Conservation (phyloP, 2,888 invertebrate species). For the Iselma pallidipennis region DNA sequence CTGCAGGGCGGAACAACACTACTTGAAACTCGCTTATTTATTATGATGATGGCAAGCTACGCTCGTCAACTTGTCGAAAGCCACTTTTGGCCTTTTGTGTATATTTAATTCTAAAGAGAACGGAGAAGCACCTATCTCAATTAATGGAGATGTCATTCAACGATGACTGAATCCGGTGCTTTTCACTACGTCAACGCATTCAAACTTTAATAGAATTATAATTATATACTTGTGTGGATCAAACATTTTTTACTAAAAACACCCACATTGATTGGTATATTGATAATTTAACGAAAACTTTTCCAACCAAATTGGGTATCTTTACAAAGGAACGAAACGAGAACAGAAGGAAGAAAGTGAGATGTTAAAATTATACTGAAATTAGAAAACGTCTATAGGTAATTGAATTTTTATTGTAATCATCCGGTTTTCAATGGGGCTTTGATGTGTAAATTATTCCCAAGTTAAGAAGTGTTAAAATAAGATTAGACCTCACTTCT, state of each 20-base stretch:
- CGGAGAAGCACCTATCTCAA: too few species aligned
- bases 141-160: neutral
- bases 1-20: too few species aligned
- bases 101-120: too few species aligned
- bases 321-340: too few species aligned
- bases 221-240: neutral
- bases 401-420: conserved; percentile 2
- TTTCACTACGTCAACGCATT: neutral
- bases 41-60: neutral
- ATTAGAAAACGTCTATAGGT: neutral
- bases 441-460: neutral
- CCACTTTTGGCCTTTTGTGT: neutral
- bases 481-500: neutral
- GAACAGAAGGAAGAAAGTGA: too few species aligned
- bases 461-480: neutral
- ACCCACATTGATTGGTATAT: too few species aligned
- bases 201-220: neutral
- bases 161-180: neutral
- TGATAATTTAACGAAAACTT: too few species aligned
- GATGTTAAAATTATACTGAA: too few species aligned
- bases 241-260: too few species aligned
- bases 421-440: neutral
- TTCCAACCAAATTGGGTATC: too few species aligned
- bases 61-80: neutral
- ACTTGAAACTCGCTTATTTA: neutral